Conservation (phyloP, 1,140 invertebrate genomes). For the Coelopa frigida region DNA sequence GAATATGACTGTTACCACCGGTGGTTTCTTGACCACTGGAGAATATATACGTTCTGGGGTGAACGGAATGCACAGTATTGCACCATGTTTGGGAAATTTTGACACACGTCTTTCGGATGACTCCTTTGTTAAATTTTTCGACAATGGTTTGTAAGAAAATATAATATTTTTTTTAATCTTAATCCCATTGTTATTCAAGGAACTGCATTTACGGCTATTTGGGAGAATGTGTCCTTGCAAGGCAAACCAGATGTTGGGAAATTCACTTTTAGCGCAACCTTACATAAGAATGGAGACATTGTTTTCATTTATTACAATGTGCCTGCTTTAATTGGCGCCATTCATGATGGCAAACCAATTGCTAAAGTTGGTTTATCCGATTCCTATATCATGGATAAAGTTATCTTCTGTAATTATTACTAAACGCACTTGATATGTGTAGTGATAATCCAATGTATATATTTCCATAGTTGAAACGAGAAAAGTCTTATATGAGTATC, state of each 20-base stretch:
- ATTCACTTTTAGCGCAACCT: conserved; percentile 83
- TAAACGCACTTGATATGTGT: background rate
- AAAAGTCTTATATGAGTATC: conserved; percentile 96
- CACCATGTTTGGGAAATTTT: conserved; percentile 99
- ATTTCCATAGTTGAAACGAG: conserved; percentile 64
- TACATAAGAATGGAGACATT: conserved; percentile 84
- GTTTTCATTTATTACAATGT: conserved; percentile 85
- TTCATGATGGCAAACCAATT: conserved; percentile 77
- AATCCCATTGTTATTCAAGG: conserved; percentile 49
- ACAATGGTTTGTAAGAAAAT: conserved; percentile 60
- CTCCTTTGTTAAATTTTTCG: conserved; percentile 78
- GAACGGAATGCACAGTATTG: conserved; percentile 97
- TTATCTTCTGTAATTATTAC: conserved; percentile 63
- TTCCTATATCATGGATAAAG: conserved; percentile 90
- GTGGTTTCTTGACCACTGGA: conserved; percentile 93
- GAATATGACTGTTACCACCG: conserved; percentile 97
- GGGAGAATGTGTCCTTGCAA: conserved; percentile 83
- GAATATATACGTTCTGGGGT: conserved; percentile 96
- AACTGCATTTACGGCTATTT: conserved; percentile 83
- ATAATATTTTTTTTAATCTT: conserved; percentile 13
- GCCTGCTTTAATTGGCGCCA: conserved; percentile 64
- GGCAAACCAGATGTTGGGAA: conserved; percentile 54
- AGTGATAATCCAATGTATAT: conserved; percentile 4
- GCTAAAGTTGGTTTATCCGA: conserved; percentile 97
- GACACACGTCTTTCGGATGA: conserved; percentile 75